A percentile compares a stretch with the other conserved stretches of the same genome.
Conservation (phyloP, 2,797 vertebrate species). For the Ctenosaura bakeri region DNA sequence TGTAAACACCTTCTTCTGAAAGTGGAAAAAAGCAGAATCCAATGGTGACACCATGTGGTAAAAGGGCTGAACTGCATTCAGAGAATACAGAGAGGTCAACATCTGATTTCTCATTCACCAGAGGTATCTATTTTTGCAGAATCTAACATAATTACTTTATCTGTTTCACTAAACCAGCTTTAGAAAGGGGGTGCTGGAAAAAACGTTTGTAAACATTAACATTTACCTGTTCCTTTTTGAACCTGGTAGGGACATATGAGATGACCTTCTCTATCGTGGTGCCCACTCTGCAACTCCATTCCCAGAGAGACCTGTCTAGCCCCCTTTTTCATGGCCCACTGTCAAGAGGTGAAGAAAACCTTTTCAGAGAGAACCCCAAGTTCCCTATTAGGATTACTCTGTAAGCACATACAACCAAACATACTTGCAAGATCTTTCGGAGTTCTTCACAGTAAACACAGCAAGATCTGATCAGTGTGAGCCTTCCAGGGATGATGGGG, state of each 20-base stretch:
- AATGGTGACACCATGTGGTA: slow-evolving; percentile 81
- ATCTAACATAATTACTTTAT: not conserved
- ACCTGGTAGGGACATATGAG: not conserved
- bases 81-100: not conserved
- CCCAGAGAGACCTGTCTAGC: not conserved
- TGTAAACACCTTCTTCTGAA: slow-evolving; percentile 83
- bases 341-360: not conserved
- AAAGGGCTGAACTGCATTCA: slow-evolving; percentile 53
- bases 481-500: too few relatives aligned
- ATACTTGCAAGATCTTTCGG: too few relatives aligned
- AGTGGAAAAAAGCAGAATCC: slow-evolving; percentile 66
- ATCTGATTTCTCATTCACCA: not conserved
- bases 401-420: too few relatives aligned
- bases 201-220: not conserved
- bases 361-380: not conserved
- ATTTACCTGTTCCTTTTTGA: not conserved
- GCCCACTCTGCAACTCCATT: not conserved
- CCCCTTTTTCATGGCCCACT: not conserved
- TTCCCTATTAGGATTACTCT: too few relatives aligned
- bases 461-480: too few relatives aligned
- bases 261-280: not conserved
- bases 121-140: slow-evolving; percentile 24
- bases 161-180: not conserved
- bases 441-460: too few relatives aligned
- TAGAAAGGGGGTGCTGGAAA: slow-evolving; percentile 14